Conservation (phyloP, 1,140 invertebrate genomes). For the Papilio aristodemus region DNA sequence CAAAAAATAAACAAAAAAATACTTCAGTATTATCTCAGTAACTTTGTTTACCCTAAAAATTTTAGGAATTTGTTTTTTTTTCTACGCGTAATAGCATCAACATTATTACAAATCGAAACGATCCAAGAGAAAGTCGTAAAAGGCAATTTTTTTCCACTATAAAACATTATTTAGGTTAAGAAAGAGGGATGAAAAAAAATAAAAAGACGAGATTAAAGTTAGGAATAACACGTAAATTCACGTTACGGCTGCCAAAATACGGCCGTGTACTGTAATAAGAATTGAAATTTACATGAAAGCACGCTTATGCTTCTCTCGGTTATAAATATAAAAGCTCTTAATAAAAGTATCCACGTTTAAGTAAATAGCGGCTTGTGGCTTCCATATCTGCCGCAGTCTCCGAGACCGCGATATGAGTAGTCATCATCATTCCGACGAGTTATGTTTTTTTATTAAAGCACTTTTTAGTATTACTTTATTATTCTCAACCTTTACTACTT, state of each 20-base stretch:
- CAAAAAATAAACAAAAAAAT: too few relatives aligned
- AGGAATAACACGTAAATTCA: constrained; percentile 23
- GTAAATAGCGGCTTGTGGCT: background rate
- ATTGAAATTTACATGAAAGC: constrained; percentile 27
- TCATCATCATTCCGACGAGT: background rate
- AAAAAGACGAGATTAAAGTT: constrained; percentile 24
- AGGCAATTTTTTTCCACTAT: background rate
- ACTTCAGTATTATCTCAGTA: background rate
- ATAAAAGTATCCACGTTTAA: constrained; percentile 22
- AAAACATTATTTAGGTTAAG: constrained; percentile 21
- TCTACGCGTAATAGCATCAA: background rate
- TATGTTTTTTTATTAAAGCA: background rate
- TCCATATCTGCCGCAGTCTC: background rate
- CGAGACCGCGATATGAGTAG: background rate
- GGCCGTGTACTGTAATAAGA: constrained; percentile 22
- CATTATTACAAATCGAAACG: constrained; percentile 9
- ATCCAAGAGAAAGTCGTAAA: constrained; percentile 1
- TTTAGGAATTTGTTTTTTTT: background rate
- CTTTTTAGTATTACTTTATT: background rate
- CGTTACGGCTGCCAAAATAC: constrained; percentile 14
- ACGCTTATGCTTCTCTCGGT: constrained; percentile 1
- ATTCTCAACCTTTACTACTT: too few relatives aligned
- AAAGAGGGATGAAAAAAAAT: constrained; percentile 13
- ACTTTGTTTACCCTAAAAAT: constrained; percentile 36
- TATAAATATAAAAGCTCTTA: constrained; percentile 27